phyloP scores from a whole-genome alignment of 2,113 vertebrate genomes.

The Gymnocephalus cernua region DNA sequence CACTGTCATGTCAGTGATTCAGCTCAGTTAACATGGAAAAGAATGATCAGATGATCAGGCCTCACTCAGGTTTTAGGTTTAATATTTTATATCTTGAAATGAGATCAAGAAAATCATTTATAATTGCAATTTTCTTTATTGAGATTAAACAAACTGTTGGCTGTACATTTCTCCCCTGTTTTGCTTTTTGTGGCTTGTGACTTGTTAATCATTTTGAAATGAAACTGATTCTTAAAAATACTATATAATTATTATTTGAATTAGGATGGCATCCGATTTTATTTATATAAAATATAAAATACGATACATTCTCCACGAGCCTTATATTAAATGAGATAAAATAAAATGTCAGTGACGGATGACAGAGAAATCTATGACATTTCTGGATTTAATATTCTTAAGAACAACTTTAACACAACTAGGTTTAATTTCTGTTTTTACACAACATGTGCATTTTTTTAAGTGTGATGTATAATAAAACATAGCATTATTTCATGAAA shows the following conservation, averaged over 20 bases:
- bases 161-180: neutral
- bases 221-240: neutral
- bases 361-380: neutral
- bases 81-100: slow-evolving; percentile 39
- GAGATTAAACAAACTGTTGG: neutral
- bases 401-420: neutral
- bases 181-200: neutral
- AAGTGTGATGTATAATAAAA: neutral
- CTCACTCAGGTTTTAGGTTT: slow-evolving; percentile 16
- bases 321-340: slow-evolving; percentile 11
- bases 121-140: slow-evolving; percentile 9
- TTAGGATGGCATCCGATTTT: slow-evolving; percentile 3
- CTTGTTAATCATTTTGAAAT: slow-evolving; percentile 23
- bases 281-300: neutral
- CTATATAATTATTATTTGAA: neutral
- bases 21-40: slow-evolving; percentile 15
- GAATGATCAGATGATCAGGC: slow-evolving; percentile 18
- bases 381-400: slow-evolving; percentile 7
- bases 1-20: slow-evolving; percentile 34
- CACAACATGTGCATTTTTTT: neutral
- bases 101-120: neutral
- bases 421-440: slow-evolving; percentile 11
- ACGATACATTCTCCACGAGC: neutral
- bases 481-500: neutral
- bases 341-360: slow-evolving; percentile 12